Evolutionary conservation across 2,113 vertebrate species (phyloP).

Genomic region (Catharus fuscescens): DNA sequence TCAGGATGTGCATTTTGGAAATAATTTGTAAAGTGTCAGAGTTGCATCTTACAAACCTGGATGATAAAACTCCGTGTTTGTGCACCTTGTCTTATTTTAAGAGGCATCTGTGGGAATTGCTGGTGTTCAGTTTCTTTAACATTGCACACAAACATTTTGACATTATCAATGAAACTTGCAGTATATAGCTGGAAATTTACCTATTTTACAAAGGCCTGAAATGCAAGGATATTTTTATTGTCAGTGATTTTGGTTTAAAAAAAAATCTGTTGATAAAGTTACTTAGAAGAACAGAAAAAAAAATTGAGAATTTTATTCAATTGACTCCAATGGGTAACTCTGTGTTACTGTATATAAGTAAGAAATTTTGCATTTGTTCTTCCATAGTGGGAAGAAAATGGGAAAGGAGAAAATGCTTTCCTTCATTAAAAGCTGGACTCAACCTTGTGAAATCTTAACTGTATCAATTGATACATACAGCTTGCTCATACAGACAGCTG

Average conservation of each 20-base stretch:
- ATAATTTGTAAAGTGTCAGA: neutral
- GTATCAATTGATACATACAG: neutral
- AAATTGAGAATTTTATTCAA: neutral
- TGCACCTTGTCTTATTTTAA: neutral
- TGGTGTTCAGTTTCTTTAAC: neutral
- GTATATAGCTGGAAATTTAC: neutral
- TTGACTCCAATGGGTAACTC: neutral
- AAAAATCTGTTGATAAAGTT: neutral
- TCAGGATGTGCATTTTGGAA: neutral
- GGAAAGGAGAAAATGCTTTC: neutral
- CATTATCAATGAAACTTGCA: neutral
- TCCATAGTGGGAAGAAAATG: neutral
- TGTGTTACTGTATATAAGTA: neutral
- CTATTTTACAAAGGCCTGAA: neutral
- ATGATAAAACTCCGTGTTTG: neutral
- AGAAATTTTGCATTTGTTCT: neutral
- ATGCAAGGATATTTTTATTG: neutral
- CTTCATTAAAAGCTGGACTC: neutral
- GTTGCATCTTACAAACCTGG: neutral
- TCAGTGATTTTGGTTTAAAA: neutral
- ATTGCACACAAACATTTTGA: neutral
- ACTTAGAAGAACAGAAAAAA: neutral
- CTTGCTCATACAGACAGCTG: neutral
- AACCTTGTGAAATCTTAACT: neutral
- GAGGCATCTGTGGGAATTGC: neutral